Conservation (phyloP, 92 coral and sea anemone species). For the Heliopora coerulea region DNA sequence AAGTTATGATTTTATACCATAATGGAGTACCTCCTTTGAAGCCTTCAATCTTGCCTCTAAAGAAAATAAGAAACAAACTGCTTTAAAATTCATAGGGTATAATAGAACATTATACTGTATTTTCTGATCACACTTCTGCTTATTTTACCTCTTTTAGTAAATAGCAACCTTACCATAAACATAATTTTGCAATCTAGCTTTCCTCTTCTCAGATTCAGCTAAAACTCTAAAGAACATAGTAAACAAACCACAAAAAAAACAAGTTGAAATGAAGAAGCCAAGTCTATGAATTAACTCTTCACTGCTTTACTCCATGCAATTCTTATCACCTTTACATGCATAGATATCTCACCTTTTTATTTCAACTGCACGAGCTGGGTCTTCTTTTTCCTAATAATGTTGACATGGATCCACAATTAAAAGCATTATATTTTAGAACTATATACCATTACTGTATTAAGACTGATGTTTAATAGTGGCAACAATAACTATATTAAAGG, state of each 20-base stretch:
- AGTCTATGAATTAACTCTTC: too few species aligned
- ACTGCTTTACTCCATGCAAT: too few species aligned
- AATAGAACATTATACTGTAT: not conserved
- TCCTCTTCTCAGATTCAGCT: constrained; percentile 31
- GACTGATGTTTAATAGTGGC: too few species aligned
- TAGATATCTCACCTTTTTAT: constrained; percentile 42
- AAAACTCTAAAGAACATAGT: constrained; percentile 28
- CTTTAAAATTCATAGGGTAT: too few species aligned
- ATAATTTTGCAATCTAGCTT: constrained; percentile 5
- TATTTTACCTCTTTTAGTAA: not conserved
- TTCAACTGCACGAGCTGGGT: constrained; percentile 49
- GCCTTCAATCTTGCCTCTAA: constrained; percentile 53
- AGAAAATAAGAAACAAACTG: not conserved
- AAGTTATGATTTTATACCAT: too few species aligned
- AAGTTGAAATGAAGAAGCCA: too few species aligned
- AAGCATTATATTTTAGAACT: too few species aligned
- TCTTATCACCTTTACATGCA: too few species aligned
- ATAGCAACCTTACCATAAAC: constrained; percentile 7
- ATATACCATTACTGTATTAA: too few species aligned
- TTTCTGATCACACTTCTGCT: not conserved
- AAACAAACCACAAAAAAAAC: too few species aligned
- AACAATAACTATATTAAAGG: too few species aligned
- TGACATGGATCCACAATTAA: too few species aligned
- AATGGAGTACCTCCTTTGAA: constrained; percentile 13
- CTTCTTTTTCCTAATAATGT: constrained; percentile 51